These are phyloP conservation scores for Rhamphomyia laevipes DNA, from an alignment of 2,888 invertebrate species.

Conservation along the genomic window DNA sequence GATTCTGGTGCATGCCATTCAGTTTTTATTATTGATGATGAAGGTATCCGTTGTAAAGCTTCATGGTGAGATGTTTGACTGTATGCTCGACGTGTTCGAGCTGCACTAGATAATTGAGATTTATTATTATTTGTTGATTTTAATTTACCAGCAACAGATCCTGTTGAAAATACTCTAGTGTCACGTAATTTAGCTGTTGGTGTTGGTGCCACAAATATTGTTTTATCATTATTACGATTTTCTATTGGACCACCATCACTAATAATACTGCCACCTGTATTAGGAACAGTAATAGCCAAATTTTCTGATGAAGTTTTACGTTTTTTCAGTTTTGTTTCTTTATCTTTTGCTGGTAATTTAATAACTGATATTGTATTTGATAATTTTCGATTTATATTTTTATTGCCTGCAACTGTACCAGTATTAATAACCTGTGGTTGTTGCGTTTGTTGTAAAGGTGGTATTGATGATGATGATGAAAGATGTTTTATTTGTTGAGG, in stretches of 20 bases:
- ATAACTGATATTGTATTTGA: not conserved
- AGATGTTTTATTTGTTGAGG: not conserved
- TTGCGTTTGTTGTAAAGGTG: not conserved
- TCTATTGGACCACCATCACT: not conserved
- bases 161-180: constrained; percentile 14
- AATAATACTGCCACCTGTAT: not conserved
- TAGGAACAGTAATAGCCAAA: not conserved
- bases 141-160: constrained; percentile 4
- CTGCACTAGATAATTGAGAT: constrained; percentile 8
- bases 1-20: constrained; percentile 44
- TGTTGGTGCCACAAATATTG: constrained; percentile 9
- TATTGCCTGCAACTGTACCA: not conserved
- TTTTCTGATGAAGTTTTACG: not conserved
- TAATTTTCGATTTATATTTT: constrained; percentile 2
- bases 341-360: not conserved
- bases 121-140: constrained; percentile 12
- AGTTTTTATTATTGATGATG: constrained; percentile 17
- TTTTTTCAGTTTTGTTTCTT: not conserved
- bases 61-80: constrained; percentile 39
- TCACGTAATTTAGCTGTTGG: constrained; percentile 16
- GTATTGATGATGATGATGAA: not conserved
- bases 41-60: constrained; percentile 46
- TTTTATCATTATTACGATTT: not conserved
- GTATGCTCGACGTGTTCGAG: constrained; percentile 14
- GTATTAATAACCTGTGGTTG: not conserved